Evolutionary conservation across 2,113 vertebrate species (phyloP), one percentile per base, ranked within the genome.

Genomic region (Poeciliopsis occidentalis): DNA sequence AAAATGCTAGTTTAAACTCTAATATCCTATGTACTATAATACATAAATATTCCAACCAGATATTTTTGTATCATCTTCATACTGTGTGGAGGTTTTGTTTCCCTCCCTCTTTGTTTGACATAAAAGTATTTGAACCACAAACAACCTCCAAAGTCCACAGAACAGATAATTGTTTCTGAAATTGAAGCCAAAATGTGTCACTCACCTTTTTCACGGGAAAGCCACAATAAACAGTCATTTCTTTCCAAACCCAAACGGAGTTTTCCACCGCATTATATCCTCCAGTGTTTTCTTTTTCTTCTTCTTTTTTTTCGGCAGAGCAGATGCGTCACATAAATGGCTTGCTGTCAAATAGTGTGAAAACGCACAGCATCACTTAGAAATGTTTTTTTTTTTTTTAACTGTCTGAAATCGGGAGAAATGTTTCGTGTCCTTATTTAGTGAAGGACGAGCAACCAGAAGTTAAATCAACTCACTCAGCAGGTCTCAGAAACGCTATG

Each of bases 401-500:
- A 37, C 34, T 37, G 10, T 12, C 34, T 37, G 10, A 37, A 8
- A 30, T 0, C 32, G 0, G 22, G 29, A 24, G 30, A 12, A 64
- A 5, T 19, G 44, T 39, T 32, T n/a, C 1, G 5, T 27, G 80
- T 64, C 60, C 60, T 73, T 12, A 27, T 4, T 64, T 60, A 13
- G 1, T 26, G 39, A 60, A 60, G 41, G 81, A 78, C 69, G 63
- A 0, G 76, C 22, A 79, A 68, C 75, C 71, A 81, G 65, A 86
- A 91, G 81, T 89, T 89, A 69, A 87, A 86, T 68, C 87, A 84
- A 82, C 82, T 88, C 84, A 74, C 83, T 88, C 86, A 78, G 80
- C 75, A 79, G 77, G 73, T 82, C 81, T n/a, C 5, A 32, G 13
- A 61, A 71, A 79, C 77, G 79, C 89, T 79, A 92, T 94, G 91